These are phyloP conservation scores for Pteromalus puparum DNA, from an alignment of 1,140 invertebrate genomes.

Conservation along the genomic window DNA sequence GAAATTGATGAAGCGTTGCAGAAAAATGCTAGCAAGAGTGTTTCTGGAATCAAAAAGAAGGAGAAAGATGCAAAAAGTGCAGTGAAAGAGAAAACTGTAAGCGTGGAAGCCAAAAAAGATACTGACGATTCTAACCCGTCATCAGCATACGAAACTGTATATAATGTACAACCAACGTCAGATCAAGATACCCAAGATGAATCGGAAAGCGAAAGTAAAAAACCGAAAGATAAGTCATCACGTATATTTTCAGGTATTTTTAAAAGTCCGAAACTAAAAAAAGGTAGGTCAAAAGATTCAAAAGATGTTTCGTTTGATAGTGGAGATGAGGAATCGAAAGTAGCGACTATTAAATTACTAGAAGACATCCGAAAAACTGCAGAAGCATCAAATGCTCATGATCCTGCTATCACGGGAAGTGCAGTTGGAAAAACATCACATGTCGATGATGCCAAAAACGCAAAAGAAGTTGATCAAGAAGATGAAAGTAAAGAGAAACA, in stretches of 20 bases:
- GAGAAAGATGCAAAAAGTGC: not conserved
- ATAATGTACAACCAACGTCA: slow-evolving; percentile 57
- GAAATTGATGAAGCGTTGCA: slow-evolving; percentile 63
- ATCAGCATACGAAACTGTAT: slow-evolving; percentile 65
- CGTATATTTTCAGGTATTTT: slow-evolving; percentile 70
- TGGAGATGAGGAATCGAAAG: slow-evolving; percentile 63
- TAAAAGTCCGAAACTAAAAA: slow-evolving; percentile 68
- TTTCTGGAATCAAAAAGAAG: not conserved
- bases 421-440: not conserved
- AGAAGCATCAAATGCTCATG: not conserved
- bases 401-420: not conserved
- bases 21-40: not conserved
- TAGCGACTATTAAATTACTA: slow-evolving; percentile 58
- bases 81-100: not conserved
- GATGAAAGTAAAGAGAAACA: slow-evolving; percentile 59
- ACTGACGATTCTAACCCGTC: slow-evolving; percentile 22
- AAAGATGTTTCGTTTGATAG: slow-evolving; percentile 66
- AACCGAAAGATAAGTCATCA: slow-evolving; percentile 67
- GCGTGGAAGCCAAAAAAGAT: slow-evolving; percentile 2
- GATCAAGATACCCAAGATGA: slow-evolving; percentile 60
- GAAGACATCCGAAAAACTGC: slow-evolving; percentile 44
- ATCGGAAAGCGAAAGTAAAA: slow-evolving; percentile 65
- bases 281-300: slow-evolving; percentile 66
- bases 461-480: slow-evolving; percentile 21
- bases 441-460: not conserved